Percentiles rank a stretch among this genome's conserved stretches.
These are phyloP conservation scores for Spermophilus dauricus DNA, from an alignment of 2,113 vertebrate species.

Conservation along the genomic window DNA sequence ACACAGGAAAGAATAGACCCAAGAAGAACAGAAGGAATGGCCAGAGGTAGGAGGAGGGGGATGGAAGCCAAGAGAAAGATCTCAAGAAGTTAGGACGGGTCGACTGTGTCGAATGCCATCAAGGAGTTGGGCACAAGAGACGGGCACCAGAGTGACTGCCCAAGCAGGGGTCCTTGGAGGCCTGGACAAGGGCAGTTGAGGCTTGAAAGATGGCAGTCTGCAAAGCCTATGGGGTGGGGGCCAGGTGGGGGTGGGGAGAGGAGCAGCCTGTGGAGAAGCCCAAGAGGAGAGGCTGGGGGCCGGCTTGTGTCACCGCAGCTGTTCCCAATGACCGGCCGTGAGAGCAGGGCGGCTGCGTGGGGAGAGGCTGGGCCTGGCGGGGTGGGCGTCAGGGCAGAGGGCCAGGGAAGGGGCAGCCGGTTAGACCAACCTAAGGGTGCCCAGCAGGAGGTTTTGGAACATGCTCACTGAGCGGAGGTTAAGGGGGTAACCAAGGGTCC, in stretches of 20 bases:
- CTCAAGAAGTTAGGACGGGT: background rate
- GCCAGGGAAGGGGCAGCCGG: no score
- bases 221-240: background rate
- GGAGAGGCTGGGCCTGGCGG: background rate
- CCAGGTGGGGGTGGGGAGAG: accelerated
- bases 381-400: background rate
- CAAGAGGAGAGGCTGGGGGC: background rate
- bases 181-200: background rate
- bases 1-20: background rate
- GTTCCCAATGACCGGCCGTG: background rate
- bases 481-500: background rate
- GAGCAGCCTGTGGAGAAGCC: background rate
- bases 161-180: background rate
- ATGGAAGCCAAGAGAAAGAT: background rate
- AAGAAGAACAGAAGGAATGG: background rate
- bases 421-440: background rate
- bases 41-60: background rate
- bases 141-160: background rate
- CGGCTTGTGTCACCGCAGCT: background rate
- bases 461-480: no score
- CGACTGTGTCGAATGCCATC: background rate
- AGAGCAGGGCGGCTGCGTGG: background rate
- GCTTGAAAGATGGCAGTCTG: background rate
- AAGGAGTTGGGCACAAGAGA: background rate
- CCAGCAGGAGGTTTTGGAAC: background rate